Evolutionary conservation across 1,140 invertebrate genomes (phyloP), one percentile per base, ranked within the genome.

Genomic region (Eciton burchellii): DNA sequence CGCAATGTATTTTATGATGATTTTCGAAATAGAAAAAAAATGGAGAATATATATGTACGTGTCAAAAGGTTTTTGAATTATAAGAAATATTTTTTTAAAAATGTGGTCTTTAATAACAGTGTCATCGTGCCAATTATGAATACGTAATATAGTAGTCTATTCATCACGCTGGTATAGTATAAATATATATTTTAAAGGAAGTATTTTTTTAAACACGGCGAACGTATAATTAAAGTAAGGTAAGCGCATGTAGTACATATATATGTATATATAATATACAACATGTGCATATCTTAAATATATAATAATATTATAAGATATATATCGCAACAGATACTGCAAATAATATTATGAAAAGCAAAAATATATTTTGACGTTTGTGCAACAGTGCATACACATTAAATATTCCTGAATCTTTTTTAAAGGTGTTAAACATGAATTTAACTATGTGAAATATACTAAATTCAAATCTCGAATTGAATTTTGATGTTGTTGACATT

Each of bases 121-220:
- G 19, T 76, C 26, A 56, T 24, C 19, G 19, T 9, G 21, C 41
- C 26, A 76, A 62, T 49, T 26, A 35, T 49, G 29, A 54, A 65
- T 65, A 65, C 52, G 60, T 60, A 76, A 76, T 65, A 65, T 65
- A 76, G 19, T 59, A 63, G 72, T 8, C 70, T 76, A 59, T 35
- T 35, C 35, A 35, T 35, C 2, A 35, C n/a, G n/a, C 35, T 21
- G 19, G 6, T 65, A n/a, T 71, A 43, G 19, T 47, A 57, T 77
- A 72, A n/a, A 70, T 29, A 54, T 45, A 35, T 35, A 35, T 35
- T 35, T 35, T 35, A 35, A 35, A 35, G 35, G 35, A 6, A 35
- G 6, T 35, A 35, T 35, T 35, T 35, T 35, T 35, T 35, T 35
- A 35, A 35, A 35, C 35, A 35, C 6, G 6, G 6, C 35, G 6